phyloP scores from a whole-genome alignment of 2,888 invertebrate genomes.

The Pardosa pseudoannulata region DNA sequence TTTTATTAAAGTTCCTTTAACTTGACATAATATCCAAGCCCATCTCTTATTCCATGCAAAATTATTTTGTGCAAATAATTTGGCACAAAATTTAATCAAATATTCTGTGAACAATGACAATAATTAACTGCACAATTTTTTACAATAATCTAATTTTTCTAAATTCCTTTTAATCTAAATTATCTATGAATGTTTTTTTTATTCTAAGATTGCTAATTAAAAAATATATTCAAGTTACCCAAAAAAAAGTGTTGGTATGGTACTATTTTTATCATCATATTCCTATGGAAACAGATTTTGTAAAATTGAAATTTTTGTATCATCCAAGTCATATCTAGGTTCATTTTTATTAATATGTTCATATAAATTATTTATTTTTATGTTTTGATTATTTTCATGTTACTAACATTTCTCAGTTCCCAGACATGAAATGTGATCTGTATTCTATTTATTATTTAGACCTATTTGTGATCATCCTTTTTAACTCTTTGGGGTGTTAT shows the following conservation, averaged over 20 bases:
- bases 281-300: background rate
- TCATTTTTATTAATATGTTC: background rate
- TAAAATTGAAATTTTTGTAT: too few species aligned
- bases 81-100: too few species aligned
- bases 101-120: too few species aligned
- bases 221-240: constrained; percentile 12
- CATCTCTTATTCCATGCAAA: too few species aligned
- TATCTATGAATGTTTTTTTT: too few species aligned
- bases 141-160: too few species aligned
- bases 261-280: background rate
- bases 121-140: too few species aligned
- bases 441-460: background rate
- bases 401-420: background rate
- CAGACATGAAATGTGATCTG: background rate
- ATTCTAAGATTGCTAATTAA: too few species aligned
- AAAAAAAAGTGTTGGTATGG: background rate
- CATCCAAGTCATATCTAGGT: background rate
- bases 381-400: constrained; percentile 3
- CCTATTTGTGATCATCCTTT: background rate
- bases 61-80: too few species aligned
- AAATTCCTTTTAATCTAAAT: too few species aligned
- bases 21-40: too few species aligned
- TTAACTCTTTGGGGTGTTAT: background rate
- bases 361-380: background rate
- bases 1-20: too few species aligned